Conservation (phyloP, 2,888 invertebrate genomes). For the Patella depressa region DNA sequence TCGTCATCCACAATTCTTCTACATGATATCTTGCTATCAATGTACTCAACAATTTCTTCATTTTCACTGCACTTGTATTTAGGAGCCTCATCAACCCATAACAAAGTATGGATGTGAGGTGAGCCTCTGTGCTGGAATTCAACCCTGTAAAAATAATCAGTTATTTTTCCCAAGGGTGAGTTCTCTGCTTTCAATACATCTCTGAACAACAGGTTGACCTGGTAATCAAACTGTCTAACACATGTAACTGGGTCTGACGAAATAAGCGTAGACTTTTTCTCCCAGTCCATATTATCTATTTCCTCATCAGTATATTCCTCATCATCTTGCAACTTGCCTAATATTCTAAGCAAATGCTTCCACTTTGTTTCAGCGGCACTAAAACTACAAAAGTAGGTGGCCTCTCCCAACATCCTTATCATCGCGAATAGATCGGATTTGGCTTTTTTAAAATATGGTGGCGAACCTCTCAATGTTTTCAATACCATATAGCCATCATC, state of each 20-base stretch:
- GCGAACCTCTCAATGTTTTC: too few species aligned
- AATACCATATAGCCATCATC: too few species aligned
- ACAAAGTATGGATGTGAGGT: constrained; percentile 44
- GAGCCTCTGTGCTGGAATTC: constrained; percentile 54
- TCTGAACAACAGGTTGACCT: constrained; percentile 38
- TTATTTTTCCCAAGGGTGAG: constrained; percentile 38
- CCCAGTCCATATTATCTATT: constrained; percentile 30
- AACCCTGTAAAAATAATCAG: constrained; percentile 41
- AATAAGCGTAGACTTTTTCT: constrained; percentile 39
- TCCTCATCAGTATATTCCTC: constrained; percentile 26
- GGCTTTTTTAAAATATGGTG: too few species aligned
- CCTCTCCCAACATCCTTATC: too few species aligned
- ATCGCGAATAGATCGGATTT: too few species aligned
- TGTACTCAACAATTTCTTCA: constrained; percentile 31
- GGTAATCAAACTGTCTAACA: constrained; percentile 45
- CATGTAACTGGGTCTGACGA: constrained; percentile 46
- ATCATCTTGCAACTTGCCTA: constrained; percentile 28
- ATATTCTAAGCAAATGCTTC: background rate
- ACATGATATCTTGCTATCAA: constrained; percentile 31
- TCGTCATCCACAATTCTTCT: constrained; percentile 26
- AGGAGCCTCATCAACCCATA: constrained; percentile 42
- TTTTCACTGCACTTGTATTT: constrained; percentile 29
- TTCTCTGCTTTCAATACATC: constrained; percentile 18
- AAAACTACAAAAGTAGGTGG: constrained; percentile 31
- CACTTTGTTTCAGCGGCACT: constrained; percentile 39